These are phyloP conservation scores for Zoanthus solanderi DNA, from an alignment of 92 coral and sea anemone genomes.

Conservation along the genomic window DNA sequence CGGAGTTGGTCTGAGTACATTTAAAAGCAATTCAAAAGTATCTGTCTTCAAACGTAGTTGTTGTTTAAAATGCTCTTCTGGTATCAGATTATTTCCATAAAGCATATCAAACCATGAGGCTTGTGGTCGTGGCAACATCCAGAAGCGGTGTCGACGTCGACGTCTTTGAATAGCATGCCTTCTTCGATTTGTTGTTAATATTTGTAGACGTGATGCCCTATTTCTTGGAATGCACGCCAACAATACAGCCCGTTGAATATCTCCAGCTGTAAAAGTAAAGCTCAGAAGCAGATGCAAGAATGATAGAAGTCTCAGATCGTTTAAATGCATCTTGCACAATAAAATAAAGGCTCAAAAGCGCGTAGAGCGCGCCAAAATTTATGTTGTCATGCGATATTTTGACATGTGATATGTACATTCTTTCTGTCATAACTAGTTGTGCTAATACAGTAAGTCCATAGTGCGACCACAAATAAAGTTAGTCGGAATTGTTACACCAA, in stretches of 20 bases:
- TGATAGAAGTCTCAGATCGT: neutral
- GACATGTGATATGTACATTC: too few relatives aligned
- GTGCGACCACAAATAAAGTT: too few relatives aligned
- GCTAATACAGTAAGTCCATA: too few relatives aligned
- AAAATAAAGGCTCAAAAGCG: too few relatives aligned
- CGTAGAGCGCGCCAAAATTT: too few relatives aligned
- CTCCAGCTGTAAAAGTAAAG: constrained; percentile 21
- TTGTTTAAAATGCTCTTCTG: neutral
- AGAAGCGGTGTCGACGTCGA: neutral
- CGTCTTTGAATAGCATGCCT: constrained; percentile 1
- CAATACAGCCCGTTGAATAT: constrained; percentile 13
- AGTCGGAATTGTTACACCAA: too few relatives aligned
- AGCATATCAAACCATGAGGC: neutral
- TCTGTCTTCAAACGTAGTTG: neutral
- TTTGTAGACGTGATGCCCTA: constrained; percentile 3
- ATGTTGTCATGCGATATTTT: too few relatives aligned
- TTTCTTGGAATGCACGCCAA: constrained; percentile 19
- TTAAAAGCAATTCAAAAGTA: neutral
- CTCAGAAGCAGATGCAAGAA: neutral
- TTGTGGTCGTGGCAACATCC: neutral
- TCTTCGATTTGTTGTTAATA: neutral
- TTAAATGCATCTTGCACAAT: too few relatives aligned
- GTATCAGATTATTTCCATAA: neutral
- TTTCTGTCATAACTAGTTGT: too few relatives aligned
- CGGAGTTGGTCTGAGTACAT: neutral